phyloP scores from a whole-genome alignment of 2,113 vertebrate genomes.

The Callionymus lyra region DNA sequence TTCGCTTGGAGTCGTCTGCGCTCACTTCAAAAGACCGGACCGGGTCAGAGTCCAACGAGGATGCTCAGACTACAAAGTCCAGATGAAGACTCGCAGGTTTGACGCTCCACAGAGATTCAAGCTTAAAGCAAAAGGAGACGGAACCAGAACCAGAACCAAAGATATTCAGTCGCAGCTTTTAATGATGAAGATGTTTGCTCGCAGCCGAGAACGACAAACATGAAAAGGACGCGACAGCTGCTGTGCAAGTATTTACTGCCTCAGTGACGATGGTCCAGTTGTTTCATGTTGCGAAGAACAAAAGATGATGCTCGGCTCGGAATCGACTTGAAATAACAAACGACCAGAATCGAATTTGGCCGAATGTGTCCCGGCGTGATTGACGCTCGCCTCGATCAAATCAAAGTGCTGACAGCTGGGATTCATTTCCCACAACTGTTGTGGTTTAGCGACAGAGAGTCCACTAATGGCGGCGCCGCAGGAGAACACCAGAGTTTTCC shows the following conservation, averaged over 20 bases:
- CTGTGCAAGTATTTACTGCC: conserved; percentile 35
- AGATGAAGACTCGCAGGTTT: conserved; percentile 15
- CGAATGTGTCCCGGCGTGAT: conserved; percentile 45
- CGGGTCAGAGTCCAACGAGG: conserved; percentile 35
- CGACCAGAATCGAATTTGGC: conserved; percentile 50
- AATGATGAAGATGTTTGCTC: conserved; percentile 1
- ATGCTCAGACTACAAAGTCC: conserved; percentile 16
- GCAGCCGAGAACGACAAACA: conserved; percentile 5
- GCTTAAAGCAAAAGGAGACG: conserved; percentile 22
- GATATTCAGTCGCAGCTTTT: no score
- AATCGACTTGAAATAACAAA: conserved; percentile 38
- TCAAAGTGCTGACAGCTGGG: conserved; percentile 65
- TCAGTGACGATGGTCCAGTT: conserved; percentile 34
- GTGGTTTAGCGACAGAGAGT: conserved; percentile 41
- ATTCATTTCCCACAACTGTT: conserved; percentile 55
- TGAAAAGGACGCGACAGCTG: conserved; percentile 10
- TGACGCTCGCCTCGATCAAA: conserved; percentile 61
- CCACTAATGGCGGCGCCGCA: conserved; percentile 30
- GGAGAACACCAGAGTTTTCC: conserved; percentile 22
- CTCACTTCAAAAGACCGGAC: conserved; percentile 39
- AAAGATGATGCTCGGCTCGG: conserved; percentile 40
- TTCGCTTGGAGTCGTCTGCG: conserved; percentile 30
- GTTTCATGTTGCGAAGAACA: conserved; percentile 43
- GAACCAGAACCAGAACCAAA: background rate
- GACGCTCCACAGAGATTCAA: conserved; percentile 34